phyloP scores from a whole-genome alignment of 2,888 invertebrate species.

The Unio delphinus region DNA sequence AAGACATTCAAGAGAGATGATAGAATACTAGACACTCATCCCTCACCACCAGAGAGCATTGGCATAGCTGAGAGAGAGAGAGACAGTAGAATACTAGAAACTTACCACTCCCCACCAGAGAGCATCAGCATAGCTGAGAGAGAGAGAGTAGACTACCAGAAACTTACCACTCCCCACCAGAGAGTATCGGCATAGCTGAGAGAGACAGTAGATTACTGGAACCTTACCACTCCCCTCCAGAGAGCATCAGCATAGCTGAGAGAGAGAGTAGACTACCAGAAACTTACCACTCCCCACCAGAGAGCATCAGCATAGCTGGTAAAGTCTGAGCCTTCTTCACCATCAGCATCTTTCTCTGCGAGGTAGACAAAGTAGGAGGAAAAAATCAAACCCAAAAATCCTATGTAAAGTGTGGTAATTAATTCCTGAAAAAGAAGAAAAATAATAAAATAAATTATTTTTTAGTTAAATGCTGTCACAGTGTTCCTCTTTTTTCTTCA shows the following conservation, averaged over 20 bases:
- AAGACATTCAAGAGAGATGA: conserved; percentile 80
- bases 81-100: too few relatives aligned
- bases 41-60: too few relatives aligned
- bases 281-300: conserved; percentile 84
- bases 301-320: conserved; percentile 88
- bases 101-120: too few relatives aligned
- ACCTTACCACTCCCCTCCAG: too few relatives aligned
- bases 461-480: neutral
- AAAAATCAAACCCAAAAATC: conserved; percentile 74
- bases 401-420: conserved; percentile 75
- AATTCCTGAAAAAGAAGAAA: conserved; percentile 69
- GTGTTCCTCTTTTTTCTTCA: too few relatives aligned
- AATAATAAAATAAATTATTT: neutral
- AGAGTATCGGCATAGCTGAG: too few relatives aligned
- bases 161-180: too few relatives aligned
- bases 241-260: too few relatives aligned
- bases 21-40: conserved; percentile 75
- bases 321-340: conserved; percentile 76
- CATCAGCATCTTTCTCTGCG: conserved; percentile 87
- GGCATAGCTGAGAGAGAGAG: too few relatives aligned
- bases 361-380: conserved; percentile 82
- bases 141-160: too few relatives aligned
- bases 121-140: too few relatives aligned
- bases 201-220: too few relatives aligned
- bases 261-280: neutral